A percentile compares a stretch with the other conserved stretches of the same genome.
Evolutionary conservation across 2,113 vertebrate species (phyloP).

Genomic region (Tachysurus vachellii): DNA sequence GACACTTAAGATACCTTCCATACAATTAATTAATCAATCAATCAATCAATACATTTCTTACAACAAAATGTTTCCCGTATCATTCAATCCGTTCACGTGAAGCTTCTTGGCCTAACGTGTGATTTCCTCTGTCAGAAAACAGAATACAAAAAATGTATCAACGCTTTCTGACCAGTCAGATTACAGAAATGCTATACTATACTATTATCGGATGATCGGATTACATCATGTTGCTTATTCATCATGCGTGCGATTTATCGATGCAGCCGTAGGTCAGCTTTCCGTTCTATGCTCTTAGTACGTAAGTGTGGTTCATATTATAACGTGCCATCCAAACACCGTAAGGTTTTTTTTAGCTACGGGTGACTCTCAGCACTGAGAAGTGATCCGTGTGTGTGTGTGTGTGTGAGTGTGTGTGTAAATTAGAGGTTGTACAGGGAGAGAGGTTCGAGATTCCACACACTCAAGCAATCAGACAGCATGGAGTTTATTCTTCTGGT

Average conservation of each 20-base stretch:
- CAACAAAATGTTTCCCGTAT: neutral
- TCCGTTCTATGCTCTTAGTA: neutral
- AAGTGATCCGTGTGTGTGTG: constrained; percentile 27
- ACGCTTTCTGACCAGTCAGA: neutral
- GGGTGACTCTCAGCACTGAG: constrained; percentile 13
- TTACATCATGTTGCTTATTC: neutral
- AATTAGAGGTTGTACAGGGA: neutral
- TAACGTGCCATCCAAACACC: neutral
- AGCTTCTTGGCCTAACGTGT: neutral
- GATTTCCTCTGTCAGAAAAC: neutral
- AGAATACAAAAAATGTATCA: neutral
- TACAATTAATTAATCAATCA: neutral
- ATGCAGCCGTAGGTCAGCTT: neutral
- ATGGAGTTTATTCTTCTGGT: neutral
- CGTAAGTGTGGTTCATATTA: neutral
- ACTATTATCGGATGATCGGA: neutral
- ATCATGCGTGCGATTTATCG: neutral
- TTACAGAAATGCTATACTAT: neutral
- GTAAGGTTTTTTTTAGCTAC: constrained; percentile 23
- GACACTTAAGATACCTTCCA: neutral
- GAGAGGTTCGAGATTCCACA: constrained; percentile 16
- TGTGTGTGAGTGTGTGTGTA: constrained; percentile 27
- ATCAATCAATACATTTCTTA: neutral
- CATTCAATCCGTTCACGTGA: neutral
- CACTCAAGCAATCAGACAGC: neutral